Conservation (phyloP, 1,140 invertebrate genomes). For the Pygmarrhopalites habei region DNA sequence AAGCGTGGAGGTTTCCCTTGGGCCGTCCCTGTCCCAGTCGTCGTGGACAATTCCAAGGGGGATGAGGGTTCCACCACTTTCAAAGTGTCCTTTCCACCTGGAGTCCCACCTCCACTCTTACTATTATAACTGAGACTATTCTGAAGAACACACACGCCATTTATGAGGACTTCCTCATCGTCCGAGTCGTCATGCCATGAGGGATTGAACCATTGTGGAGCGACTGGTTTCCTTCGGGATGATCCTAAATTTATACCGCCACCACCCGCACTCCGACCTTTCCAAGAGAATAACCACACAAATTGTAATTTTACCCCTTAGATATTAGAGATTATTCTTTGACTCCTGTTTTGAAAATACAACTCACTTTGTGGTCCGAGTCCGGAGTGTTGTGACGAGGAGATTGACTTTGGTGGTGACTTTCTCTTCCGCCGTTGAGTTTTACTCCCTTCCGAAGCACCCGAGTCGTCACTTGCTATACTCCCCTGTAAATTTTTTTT, state of each 20-base stretch:
- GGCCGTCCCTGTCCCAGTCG: background rate
- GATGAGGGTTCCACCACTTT: background rate
- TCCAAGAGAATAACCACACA: constrained; percentile 29
- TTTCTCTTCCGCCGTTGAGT: constrained; percentile 26
- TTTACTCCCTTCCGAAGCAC: constrained; percentile 30
- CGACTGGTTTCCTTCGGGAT: constrained; percentile 77
- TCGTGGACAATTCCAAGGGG: background rate
- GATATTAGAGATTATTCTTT: no score
- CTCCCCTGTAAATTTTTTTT: constrained; percentile 19
- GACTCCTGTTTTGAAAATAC: constrained; percentile 44
- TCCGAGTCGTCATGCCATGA: constrained; percentile 66
- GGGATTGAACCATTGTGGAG: constrained; percentile 94
- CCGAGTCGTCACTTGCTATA: constrained; percentile 36
- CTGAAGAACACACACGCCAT: constrained; percentile 77
- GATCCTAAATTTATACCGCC: constrained; percentile 46
- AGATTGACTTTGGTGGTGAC: constrained; percentile 23
- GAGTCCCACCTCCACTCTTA: background rate
- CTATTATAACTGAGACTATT: constrained; percentile 18
- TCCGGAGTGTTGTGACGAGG: constrained; percentile 17
- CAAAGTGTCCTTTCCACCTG: background rate
- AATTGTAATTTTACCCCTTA: constrained; percentile 31
- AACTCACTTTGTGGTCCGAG: constrained; percentile 20
- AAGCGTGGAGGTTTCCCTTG: background rate
- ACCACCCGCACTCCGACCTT: constrained; percentile 24
- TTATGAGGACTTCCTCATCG: constrained; percentile 70